phyloP scores from a whole-genome alignment of 2,888 invertebrate species.

The Miltochrista miniata region DNA sequence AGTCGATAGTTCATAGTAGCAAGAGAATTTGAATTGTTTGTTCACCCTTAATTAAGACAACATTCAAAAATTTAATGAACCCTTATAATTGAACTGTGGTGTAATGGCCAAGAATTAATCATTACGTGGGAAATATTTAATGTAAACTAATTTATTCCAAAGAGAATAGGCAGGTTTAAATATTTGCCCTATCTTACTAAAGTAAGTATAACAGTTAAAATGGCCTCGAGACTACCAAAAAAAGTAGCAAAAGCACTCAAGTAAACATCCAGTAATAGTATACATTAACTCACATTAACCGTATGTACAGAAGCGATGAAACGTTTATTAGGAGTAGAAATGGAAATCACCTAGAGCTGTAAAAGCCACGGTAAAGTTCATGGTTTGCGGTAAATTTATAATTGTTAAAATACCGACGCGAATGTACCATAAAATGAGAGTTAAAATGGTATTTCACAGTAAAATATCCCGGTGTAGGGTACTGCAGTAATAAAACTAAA shows the following conservation, averaged over 20 bases:
- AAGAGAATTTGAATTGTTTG: too few relatives aligned
- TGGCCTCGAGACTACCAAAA: conserved; percentile 18
- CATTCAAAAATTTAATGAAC: too few relatives aligned
- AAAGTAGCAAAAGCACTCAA: conserved; percentile 14
- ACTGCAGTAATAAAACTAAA: not conserved
- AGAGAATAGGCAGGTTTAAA: too few relatives aligned
- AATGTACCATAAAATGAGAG: conserved; percentile 14
- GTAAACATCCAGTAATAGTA: conserved; percentile 27
- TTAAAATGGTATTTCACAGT: conserved; percentile 20
- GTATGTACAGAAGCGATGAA: conserved; percentile 30
- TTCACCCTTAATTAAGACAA: too few relatives aligned
- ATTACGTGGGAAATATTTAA: too few relatives aligned
- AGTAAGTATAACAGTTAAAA: not conserved
- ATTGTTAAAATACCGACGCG: conserved; percentile 12
- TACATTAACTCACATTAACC: conserved; percentile 36
- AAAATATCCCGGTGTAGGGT: not conserved
- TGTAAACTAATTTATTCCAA: too few relatives aligned
- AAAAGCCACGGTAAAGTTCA: conserved; percentile 44
- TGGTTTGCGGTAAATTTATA: conserved; percentile 50
- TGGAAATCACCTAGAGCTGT: conserved; percentile 28
- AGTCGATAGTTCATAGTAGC: too few relatives aligned
- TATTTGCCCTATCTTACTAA: too few relatives aligned
- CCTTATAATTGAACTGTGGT: too few relatives aligned
- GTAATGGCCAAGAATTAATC: too few relatives aligned
- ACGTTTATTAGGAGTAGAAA: conserved; percentile 23